Evolutionary conservation across 2,888 invertebrate species (phyloP).

Genomic region (Plebejus anna): DNA sequence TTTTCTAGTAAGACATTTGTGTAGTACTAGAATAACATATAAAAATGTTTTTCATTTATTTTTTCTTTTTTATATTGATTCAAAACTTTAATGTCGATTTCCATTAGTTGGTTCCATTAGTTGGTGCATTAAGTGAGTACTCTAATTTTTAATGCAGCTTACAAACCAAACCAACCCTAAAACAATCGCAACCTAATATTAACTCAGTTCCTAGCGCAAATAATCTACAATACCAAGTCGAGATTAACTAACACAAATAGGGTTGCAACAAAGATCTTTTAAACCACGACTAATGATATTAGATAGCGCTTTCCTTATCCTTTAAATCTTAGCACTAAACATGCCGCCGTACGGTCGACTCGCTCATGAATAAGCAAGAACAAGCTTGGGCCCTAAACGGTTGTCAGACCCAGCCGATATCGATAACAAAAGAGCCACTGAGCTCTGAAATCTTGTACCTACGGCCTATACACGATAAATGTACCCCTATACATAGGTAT

Average conservation of each 20-base stretch:
- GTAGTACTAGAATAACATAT: too few species aligned
- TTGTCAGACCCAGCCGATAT: background rate
- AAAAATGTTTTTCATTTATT: too few species aligned
- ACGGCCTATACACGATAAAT: background rate
- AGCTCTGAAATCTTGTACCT: conserved; percentile 3
- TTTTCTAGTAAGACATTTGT: too few species aligned
- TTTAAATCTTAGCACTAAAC: background rate
- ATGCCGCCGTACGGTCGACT: background rate
- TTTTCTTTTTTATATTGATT: too few species aligned
- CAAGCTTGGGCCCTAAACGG: background rate
- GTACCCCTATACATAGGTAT: background rate
- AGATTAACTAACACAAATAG: background rate
- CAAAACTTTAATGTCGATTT: too few species aligned
- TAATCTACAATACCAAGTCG: background rate
- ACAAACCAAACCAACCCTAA: too few species aligned
- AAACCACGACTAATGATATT: background rate
- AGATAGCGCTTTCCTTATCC: background rate
- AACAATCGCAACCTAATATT: background rate
- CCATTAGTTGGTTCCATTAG: too few species aligned
- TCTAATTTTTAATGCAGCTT: too few species aligned
- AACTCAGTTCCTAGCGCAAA: background rate
- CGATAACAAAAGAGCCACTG: background rate
- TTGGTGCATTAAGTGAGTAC: too few species aligned
- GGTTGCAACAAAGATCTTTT: background rate
- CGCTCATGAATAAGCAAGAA: background rate